Evolutionary conservation across 2,797 vertebrate genomes (phyloP), one percentile per base, ranked within the genome.

Genomic region (Myripristis murdjan): DNA sequence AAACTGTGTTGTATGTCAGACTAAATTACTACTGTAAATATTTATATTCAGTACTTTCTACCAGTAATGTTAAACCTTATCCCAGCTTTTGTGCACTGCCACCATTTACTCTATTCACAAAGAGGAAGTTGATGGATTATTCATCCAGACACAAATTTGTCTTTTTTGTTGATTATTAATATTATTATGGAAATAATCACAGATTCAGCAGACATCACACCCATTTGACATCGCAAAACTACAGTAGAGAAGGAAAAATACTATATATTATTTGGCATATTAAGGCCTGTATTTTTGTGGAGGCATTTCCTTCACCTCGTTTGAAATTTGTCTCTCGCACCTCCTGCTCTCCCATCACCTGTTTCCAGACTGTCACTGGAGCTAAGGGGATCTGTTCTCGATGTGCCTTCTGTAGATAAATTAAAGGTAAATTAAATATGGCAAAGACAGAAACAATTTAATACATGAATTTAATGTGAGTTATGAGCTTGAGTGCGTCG

Each of bases 111-210:
- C n/a, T 24, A 23, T 66, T 73, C 72, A 22, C 74, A 31, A 74
- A 66, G 52, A 67, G 75, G 47, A 72, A 83, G 70, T 55, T 77
- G 84, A 84, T 33, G 52, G 65, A 78, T 86, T 87, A 80, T 70
- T 68, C 76, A 83, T 77, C 44, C 72, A 76, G 31, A 60, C 70
- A 52, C 46, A 59, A 57, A 65, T 57, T 54, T 53, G 68, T 26
- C 55, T 23, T 59, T 49, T 67, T 3, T 61, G 26, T 5, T 5
- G 5, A 2, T 37, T 35, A 35, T 35, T 6, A 7, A 7, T 35
- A 33, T 35, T 35, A 2, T 35, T 35, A 35, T 35, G 6, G 31
- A 33, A 33, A 6, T 33, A 1, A 35, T 9, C 9, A 8, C 33
- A 35, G 33, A 35, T 35, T 8, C 33, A 35, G 5, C 33, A 35